phyloP scores from a whole-genome alignment of 1,140 invertebrate genomes.

The Diplogasteroides magnus region DNA sequence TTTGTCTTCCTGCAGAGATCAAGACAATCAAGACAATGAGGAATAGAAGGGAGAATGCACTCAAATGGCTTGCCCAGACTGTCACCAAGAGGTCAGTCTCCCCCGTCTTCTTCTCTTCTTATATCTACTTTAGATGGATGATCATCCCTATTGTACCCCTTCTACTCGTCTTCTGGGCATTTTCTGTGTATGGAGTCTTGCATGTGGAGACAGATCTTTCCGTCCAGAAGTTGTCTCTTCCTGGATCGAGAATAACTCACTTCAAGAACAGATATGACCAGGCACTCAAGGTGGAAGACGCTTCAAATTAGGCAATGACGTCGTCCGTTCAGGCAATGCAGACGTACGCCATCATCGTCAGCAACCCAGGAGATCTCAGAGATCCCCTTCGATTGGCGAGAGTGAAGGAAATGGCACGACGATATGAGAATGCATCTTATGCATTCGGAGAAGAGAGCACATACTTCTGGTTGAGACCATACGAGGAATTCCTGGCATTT shows the following conservation, averaged over 20 bases:
- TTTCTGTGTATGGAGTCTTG: slow-evolving; percentile 24
- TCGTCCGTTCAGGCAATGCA: slow-evolving; percentile 28
- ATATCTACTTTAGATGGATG: slow-evolving; percentile 9
- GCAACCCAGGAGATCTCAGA: slow-evolving; percentile 26
- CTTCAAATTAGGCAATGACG: neutral
- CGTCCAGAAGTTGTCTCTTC: slow-evolving; percentile 31
- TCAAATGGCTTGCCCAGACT: slow-evolving; percentile 10
- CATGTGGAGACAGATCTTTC: slow-evolving; percentile 30
- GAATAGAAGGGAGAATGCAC: slow-evolving; percentile 1
- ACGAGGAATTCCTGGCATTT: slow-evolving; percentile 26
- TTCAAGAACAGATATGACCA: slow-evolving; percentile 28
- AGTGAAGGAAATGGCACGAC: slow-evolving; percentile 15
- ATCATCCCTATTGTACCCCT: slow-evolving; percentile 1
- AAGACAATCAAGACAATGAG: slow-evolving; percentile 10
- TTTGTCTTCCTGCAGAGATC: slow-evolving; percentile 25
- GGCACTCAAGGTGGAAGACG: slow-evolving; percentile 20
- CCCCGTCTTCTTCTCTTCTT: neutral
- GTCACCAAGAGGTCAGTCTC: slow-evolving; percentile 19
- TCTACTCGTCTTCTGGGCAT: slow-evolving; percentile 20
- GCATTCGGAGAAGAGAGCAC: slow-evolving; percentile 28
- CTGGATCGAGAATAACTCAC: slow-evolving; percentile 19
- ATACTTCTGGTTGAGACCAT: slow-evolving; percentile 31
- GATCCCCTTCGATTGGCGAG: slow-evolving; percentile 9
- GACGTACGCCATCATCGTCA: slow-evolving; percentile 28
- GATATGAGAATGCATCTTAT: slow-evolving; percentile 20